Base-by-base conservation (phyloP, 1,140 invertebrate species). In the Drosophila quadrilineata region DNA sequence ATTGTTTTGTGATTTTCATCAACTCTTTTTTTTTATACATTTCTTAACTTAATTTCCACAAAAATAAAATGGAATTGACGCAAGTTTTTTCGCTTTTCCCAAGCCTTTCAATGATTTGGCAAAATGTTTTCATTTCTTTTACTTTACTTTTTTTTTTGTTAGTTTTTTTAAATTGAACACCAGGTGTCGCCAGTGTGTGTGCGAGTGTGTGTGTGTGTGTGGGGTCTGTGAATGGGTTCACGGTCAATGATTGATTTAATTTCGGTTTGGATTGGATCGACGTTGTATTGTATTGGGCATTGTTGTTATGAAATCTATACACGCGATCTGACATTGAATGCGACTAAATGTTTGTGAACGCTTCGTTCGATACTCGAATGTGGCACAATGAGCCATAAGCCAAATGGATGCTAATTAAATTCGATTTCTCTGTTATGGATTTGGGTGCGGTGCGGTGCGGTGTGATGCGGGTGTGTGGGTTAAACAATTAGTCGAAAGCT, bases 231-330 rank as follows among this genome's bases (percentile, higher is more conserved):
- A 16, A n/a, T 46, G 14, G 17, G 64, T 84, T 84, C 59, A 84
- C 77, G 76, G 64, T 76, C 77, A 84, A 56, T 67, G 73, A 76
- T 76, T 72, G 77, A 70, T 66, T 73, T 82, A 82, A 82, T 84
- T 82, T 63, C 10, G 40, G 36, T 17, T 29, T 35, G 43, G 49
- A 28, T 40, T 65, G 21, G 12, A 33, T n/a, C n/a, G n/a, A n/a
- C n/a, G n/a, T n/a, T n/a, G n/a, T n/a, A n/a, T n/a, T n/a, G n/a
- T n/a, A n/a, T n/a, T n/a, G n/a, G n/a, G n/a, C n/a, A n/a, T n/a
- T n/a, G 12, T 33, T 8, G 43, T 65, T 75, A 72, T 62, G 71
- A 65, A 69, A 72, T 60, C 63, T 36, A 62, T 58, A 62, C 73
- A 80, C 63, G 56, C 72, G 46, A 82, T 76, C 46, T 76, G 69